These are phyloP conservation scores for Patagioenas fasciata DNA, from an alignment of 2,113 vertebrate genomes.

Conservation along the genomic window DNA sequence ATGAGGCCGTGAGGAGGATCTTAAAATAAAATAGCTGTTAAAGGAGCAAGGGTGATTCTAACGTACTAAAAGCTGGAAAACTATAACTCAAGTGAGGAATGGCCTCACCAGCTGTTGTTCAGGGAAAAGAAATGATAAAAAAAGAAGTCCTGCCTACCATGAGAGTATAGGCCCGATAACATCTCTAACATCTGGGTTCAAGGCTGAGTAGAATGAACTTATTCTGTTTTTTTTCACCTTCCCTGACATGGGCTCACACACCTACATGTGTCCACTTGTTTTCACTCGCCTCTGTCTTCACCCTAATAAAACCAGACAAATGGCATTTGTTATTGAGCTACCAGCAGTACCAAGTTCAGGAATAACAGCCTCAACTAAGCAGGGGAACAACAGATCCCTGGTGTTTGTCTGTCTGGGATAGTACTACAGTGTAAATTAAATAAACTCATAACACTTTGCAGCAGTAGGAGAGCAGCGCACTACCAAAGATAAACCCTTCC, in stretches of 20 bases:
- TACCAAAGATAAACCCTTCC: neutral
- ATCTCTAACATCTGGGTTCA: neutral
- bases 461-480: neutral
- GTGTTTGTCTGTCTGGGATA: neutral
- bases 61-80: neutral
- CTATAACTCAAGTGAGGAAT: neutral
- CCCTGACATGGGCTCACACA: neutral
- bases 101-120: neutral
- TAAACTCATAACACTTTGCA: neutral
- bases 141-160: neutral
- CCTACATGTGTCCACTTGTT: neutral
- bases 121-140: neutral
- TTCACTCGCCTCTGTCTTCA: neutral
- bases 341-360: neutral
- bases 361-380: neutral
- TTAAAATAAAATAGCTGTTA: neutral
- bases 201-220: neutral
- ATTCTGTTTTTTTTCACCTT: neutral
- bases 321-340: neutral
- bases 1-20: rapidly evolving
- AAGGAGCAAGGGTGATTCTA: neutral
- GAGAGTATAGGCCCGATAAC: neutral
- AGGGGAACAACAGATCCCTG: neutral
- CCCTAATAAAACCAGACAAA: neutral
- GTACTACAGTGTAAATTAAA: neutral